A percentile compares a stretch with the other conserved stretches of the same genome.
Conservation (phyloP, 2,113 vertebrate genomes). For the Taurulus bubalis region DNA sequence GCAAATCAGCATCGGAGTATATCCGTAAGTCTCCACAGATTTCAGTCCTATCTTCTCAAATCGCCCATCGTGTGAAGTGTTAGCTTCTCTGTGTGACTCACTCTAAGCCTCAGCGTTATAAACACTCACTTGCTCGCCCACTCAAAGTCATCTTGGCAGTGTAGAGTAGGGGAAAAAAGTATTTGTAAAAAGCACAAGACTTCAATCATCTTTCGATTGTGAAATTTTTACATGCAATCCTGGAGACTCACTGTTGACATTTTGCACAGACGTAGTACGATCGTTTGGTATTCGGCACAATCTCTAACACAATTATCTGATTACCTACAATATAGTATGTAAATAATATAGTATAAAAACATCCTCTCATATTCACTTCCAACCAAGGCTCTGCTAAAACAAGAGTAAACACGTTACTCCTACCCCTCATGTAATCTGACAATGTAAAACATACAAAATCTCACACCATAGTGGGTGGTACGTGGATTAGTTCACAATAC, state of each 20-base stretch:
- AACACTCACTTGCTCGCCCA: slow-evolving; percentile 65
- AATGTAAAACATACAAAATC: slow-evolving; percentile 15
- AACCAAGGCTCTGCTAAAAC: slow-evolving; percentile 2
- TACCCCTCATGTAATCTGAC: slow-evolving; percentile 9
- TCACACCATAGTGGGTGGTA: slow-evolving; percentile 35
- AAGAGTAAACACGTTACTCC: slow-evolving; percentile 18
- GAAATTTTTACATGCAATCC: slow-evolving; percentile 16
- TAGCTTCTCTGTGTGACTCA: slow-evolving; percentile 63
- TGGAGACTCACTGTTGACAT: slow-evolving; percentile 18
- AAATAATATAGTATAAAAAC: too few species aligned
- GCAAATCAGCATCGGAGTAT: slow-evolving; percentile 47
- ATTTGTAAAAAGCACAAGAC: slow-evolving; percentile 33
- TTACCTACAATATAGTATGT: too few species aligned
- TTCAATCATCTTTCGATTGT: slow-evolving; percentile 36
- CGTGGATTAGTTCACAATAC: slow-evolving; percentile 19
- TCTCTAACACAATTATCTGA: too few species aligned
- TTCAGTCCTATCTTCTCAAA: slow-evolving; percentile 41
- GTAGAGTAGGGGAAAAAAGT: not conserved
- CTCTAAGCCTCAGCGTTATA: slow-evolving; percentile 48
- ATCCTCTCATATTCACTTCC: slow-evolving; percentile 14
- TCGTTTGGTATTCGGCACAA: not conserved
- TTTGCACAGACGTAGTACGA: slow-evolving; percentile 14
- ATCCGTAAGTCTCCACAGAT: slow-evolving; percentile 50
- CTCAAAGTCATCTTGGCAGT: slow-evolving; percentile 59
- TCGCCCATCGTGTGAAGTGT: slow-evolving; percentile 46